These are phyloP conservation scores for Neosalanx taihuensis DNA, from an alignment of 2,797 vertebrate genomes.

Conservation along the genomic window DNA sequence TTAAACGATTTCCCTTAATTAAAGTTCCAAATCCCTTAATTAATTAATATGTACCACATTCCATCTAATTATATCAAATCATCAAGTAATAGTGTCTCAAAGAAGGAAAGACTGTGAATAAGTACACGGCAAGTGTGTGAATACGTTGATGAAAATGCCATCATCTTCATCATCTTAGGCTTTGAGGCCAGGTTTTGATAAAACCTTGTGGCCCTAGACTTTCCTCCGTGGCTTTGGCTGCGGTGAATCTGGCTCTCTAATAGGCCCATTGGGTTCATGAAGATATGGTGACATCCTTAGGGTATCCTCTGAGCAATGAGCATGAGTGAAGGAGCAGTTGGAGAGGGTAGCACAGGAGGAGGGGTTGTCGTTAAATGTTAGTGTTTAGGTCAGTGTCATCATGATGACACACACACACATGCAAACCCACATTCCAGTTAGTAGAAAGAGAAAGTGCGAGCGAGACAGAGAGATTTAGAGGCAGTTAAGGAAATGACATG, in stretches of 20 bases:
- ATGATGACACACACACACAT: too few relatives aligned
- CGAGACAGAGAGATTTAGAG: conserved; percentile 8
- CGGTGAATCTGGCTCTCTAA: conserved; percentile 9
- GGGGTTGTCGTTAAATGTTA: conserved; percentile 2
- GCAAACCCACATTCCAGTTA: too few relatives aligned
- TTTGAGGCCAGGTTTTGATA: background rate
- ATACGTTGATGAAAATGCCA: too few relatives aligned
- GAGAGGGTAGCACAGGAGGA: background rate
- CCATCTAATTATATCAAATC: too few relatives aligned
- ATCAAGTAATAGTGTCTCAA: too few relatives aligned
- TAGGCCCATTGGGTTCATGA: background rate
- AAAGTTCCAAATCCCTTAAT: background rate
- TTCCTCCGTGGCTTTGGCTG: too few relatives aligned
- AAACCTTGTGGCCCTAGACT: too few relatives aligned
- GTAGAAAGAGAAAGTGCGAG: background rate
- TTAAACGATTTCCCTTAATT: conserved; percentile 5
- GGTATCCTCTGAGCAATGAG: conserved; percentile 11
- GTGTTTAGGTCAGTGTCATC: conserved; percentile 16
- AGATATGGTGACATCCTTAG: conserved; percentile 33
- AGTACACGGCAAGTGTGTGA: too few relatives aligned
- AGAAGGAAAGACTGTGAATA: too few relatives aligned
- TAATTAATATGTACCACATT: too few relatives aligned
- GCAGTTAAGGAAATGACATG: conserved; percentile 1
- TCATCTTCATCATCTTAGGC: background rate
- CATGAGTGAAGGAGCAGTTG: conserved; percentile 28